Evolutionary conservation across 2,888 invertebrate species (phyloP).

Genomic region (Agelastica alni): DNA sequence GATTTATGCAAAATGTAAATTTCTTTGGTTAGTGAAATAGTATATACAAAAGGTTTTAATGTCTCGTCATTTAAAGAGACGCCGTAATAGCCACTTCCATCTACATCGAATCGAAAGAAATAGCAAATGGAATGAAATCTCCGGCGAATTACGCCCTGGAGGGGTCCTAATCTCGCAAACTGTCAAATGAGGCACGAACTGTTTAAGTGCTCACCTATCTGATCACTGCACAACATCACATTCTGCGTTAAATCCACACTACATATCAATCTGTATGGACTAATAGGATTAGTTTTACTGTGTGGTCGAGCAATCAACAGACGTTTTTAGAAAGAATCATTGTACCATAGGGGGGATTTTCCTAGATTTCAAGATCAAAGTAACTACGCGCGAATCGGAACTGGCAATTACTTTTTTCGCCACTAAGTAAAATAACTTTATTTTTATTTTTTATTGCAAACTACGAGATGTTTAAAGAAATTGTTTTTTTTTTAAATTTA

Average conservation of each 20-base stretch:
- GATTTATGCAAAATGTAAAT: too few relatives aligned
- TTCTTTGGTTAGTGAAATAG: neutral
- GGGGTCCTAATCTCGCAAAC: slow-evolving; percentile 29
- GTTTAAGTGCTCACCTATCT: slow-evolving; percentile 29
- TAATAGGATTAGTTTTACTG: slow-evolving; percentile 31
- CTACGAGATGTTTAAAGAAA: too few relatives aligned
- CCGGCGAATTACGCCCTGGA: slow-evolving; percentile 15
- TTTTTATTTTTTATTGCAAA: too few relatives aligned
- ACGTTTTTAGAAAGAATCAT: slow-evolving; percentile 6
- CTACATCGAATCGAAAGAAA: slow-evolving; percentile 3
- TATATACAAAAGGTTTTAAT: neutral
- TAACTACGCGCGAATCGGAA: too few relatives aligned
- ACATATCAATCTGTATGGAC: slow-evolving; percentile 32
- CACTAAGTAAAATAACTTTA: too few relatives aligned
- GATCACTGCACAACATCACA: slow-evolving; percentile 26
- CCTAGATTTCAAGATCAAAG: too few relatives aligned
- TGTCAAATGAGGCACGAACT: slow-evolving; percentile 31
- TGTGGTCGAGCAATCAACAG: slow-evolving; percentile 15
- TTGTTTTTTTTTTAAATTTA: too few relatives aligned
- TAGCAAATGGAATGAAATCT: slow-evolving; percentile 19
- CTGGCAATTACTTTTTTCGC: too few relatives aligned
- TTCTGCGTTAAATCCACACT: slow-evolving; percentile 28
- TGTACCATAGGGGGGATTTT: too few relatives aligned
- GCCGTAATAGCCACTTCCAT: slow-evolving; percentile 9
- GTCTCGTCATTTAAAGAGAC: neutral